phyloP scores from a whole-genome alignment of 2,113 vertebrate genomes.

The Malurus alboscapulatus region DNA sequence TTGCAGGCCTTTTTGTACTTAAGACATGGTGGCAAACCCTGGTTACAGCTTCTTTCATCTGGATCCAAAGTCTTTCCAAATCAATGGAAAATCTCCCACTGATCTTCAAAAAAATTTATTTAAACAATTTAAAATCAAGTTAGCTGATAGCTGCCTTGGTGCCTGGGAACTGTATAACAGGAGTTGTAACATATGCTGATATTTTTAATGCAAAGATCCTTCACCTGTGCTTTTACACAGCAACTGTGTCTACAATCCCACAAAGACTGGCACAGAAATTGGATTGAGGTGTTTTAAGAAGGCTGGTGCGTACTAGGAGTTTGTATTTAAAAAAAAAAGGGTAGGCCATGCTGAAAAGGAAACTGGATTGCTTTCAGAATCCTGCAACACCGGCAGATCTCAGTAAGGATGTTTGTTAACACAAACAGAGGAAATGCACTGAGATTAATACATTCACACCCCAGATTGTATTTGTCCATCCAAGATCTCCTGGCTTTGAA shows the following conservation, averaged over 20 bases:
- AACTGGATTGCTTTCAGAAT: not conserved
- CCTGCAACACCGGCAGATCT: not conserved
- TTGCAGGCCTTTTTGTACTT: not conserved
- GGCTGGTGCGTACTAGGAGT: not conserved
- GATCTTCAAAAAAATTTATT: not conserved
- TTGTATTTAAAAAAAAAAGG: not conserved
- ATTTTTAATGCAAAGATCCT: not conserved
- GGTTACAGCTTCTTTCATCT: not conserved
- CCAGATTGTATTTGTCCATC: not conserved
- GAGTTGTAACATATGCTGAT: not conserved
- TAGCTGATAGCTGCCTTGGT: not conserved
- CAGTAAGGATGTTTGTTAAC: not conserved
- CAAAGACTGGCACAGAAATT: not conserved
- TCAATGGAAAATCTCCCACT: not conserved
- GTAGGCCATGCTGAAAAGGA: not conserved
- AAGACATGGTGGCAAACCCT: not conserved
- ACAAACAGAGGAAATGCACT: not conserved
- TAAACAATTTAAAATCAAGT: not conserved
- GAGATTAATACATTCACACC: not conserved
- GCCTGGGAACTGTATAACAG: not conserved
- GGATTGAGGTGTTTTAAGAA: not conserved
- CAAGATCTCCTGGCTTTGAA: not conserved
- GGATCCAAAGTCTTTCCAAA: not conserved
- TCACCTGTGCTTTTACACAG: not conserved
- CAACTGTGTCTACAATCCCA: not conserved